Percentiles rank a stretch among this genome's conserved stretches.
These are phyloP conservation scores for Sinosuthora webbiana DNA, from an alignment of 2,113 vertebrate genomes.

Conservation along the genomic window DNA sequence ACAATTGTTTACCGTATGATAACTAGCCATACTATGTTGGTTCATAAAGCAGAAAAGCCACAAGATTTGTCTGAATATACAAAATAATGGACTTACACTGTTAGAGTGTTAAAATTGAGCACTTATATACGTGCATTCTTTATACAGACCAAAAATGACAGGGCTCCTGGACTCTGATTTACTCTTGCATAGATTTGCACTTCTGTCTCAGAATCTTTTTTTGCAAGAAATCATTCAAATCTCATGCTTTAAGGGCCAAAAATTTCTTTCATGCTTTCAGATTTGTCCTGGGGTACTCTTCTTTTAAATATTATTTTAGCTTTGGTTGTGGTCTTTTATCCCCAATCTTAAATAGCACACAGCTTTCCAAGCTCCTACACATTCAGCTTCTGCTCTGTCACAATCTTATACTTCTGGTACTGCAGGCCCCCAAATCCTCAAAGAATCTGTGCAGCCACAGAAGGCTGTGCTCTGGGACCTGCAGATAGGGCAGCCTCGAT, in stretches of 20 bases:
- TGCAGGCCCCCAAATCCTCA: neutral
- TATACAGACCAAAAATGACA: neutral
- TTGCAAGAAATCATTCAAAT: neutral
- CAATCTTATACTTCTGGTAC: neutral
- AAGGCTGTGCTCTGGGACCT: neutral
- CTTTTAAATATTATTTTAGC: neutral
- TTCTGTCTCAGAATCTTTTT: neutral
- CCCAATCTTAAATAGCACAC: rapidly evolving
- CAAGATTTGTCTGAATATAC: neutral
- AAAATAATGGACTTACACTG: neutral
- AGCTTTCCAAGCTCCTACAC: neutral
- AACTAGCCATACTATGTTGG: neutral
- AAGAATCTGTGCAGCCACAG: neutral
- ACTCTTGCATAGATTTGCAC: neutral
- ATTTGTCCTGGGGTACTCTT: neutral
- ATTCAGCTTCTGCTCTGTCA: neutral
- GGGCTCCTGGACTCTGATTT: neutral
- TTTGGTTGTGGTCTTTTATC: neutral
- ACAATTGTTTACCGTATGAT: neutral
- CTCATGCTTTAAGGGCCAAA: neutral
- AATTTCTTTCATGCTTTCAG: neutral
- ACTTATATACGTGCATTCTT: neutral
- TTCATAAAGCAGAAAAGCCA: neutral
- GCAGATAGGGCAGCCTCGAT: neutral
- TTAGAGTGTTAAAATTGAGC: neutral